Base-by-base conservation (phyloP, 2,888 invertebrate genomes). In the Hyles lineata region DNA sequence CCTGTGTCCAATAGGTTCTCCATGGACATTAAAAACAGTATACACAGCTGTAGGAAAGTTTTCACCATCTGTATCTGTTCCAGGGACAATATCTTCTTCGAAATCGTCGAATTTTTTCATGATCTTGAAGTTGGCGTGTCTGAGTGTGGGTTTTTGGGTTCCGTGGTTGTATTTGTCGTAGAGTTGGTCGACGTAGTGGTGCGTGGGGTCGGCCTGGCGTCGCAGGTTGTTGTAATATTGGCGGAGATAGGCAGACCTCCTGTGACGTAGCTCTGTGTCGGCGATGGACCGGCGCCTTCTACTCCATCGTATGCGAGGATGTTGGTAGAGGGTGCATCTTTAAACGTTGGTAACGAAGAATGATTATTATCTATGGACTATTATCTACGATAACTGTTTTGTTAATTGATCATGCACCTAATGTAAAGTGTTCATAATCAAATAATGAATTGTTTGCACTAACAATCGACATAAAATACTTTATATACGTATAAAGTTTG, bases 241-340 rank as follows among this genome's bases (percentile, higher is more conserved):
- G 17, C 92, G 89, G 2, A 94, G 88, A 73, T 88, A 94, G 0
- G 92, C 84, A 0, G 94, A 92, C 70, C 95, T 84, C 70, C 90
- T 85, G 52, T 92, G 92, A 52, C 93, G 88, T 61, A 92, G 80
- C 80, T 91, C 92, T 5, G 92, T 83, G 58, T 93, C 91, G 70
- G 92, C 83, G 0, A 95, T 88, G 0, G 96, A 96, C 71, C 96
- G 92, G 2, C 96, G 95, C 77, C 95, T 94, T 35, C 98, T 95
- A 82, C 97, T 97, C 97, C 97, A 98, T 70, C 98, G 95, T 58
- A 98, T 95, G 15, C 98, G 95, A 0, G 98, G 98, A 91, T 99
- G 98, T 84, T 98, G 97, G 8, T 98, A 98, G 0, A 97, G 96
- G 0, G 97, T 95, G 84, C 99, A 99, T 82, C 96, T 96, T 82